Percentiles rank a stretch among this genome's conserved stretches.
phyloP scores from a whole-genome alignment of 2,888 invertebrate genomes.

The Gryllus longicercus region DNA sequence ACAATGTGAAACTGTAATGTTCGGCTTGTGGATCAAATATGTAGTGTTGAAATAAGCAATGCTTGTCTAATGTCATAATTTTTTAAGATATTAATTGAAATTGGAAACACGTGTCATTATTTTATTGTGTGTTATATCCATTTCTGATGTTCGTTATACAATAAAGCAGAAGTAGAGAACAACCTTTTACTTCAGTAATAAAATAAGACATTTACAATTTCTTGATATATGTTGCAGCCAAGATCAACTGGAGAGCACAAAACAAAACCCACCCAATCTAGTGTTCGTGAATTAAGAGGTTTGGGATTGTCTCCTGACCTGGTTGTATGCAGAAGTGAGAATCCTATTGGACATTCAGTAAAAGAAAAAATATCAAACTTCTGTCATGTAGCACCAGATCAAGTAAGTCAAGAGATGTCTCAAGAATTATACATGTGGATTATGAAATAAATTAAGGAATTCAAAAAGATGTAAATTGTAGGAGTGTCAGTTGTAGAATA shows the following conservation, averaged over 20 bases:
- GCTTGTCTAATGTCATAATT: background rate
- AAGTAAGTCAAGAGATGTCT: slow-evolving; percentile 54
- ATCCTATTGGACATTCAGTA: slow-evolving; percentile 75
- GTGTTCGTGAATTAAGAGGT: slow-evolving; percentile 88
- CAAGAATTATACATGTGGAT: no score
- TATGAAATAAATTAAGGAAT: no score
- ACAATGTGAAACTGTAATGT: background rate
- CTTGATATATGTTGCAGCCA: slow-evolving; percentile 56
- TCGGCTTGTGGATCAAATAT: background rate
- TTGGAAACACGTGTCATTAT: background rate
- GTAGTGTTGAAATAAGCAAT: background rate
- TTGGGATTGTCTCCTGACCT: slow-evolving; percentile 93
- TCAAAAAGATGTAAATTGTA: no score
- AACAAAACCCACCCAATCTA: slow-evolving; percentile 97
- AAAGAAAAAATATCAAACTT: slow-evolving; percentile 95
- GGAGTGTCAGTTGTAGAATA: no score
- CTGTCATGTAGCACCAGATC: slow-evolving; percentile 90
- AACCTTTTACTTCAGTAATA: slow-evolving; percentile 19
- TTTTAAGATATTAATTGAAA: background rate
- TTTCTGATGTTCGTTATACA: background rate
- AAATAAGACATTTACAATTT: background rate
- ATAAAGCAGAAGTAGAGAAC: background rate
- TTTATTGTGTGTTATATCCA: background rate
- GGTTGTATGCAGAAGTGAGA: slow-evolving; percentile 89
- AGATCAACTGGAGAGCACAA: slow-evolving; percentile 93